These are phyloP conservation scores for Orthosia gracilis DNA, from an alignment of 2,888 invertebrate species.

Conservation along the genomic window DNA sequence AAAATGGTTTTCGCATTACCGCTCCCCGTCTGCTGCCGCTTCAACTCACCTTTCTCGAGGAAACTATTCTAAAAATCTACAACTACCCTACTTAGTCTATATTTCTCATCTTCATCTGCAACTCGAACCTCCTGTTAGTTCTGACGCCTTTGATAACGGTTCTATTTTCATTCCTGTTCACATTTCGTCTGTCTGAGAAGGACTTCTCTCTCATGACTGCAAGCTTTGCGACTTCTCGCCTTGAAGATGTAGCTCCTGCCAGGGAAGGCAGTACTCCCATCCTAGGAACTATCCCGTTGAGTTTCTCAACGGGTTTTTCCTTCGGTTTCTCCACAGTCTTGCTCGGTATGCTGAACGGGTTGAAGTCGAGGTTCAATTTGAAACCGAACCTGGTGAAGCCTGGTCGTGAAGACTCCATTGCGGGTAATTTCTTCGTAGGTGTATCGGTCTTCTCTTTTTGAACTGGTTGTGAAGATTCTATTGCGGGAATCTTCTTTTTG, in stretches of 20 bases:
- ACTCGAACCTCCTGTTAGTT: conserved; percentile 93
- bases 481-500: conserved; percentile 70
- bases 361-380: conserved; percentile 84
- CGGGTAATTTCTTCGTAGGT: conserved; percentile 71
- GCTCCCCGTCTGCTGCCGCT: no score
- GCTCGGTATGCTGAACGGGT: conserved; percentile 82
- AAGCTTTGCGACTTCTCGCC: conserved; percentile 79
- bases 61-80: conserved; percentile 13
- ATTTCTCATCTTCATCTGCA: conserved; percentile 93
- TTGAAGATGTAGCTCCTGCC: conserved; percentile 72
- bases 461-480: conserved; percentile 75
- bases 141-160: conserved; percentile 92
- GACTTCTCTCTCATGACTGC: conserved; percentile 84
- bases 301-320: conserved; percentile 41
- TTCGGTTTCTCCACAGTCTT: conserved; percentile 61
- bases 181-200: conserved; percentile 77
- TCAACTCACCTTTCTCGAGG: neutral
- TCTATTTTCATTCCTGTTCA: conserved; percentile 83
- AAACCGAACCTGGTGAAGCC: conserved; percentile 89
- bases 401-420: conserved; percentile 73
- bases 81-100: conserved; percentile 67
- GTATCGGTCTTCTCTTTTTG: conserved; percentile 65
- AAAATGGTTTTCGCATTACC: neutral
- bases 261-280: conserved; percentile 74
- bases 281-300: conserved; percentile 63